Base-by-base conservation (phyloP, 1,140 invertebrate genomes). In the Condylostylus longicornis region DNA sequence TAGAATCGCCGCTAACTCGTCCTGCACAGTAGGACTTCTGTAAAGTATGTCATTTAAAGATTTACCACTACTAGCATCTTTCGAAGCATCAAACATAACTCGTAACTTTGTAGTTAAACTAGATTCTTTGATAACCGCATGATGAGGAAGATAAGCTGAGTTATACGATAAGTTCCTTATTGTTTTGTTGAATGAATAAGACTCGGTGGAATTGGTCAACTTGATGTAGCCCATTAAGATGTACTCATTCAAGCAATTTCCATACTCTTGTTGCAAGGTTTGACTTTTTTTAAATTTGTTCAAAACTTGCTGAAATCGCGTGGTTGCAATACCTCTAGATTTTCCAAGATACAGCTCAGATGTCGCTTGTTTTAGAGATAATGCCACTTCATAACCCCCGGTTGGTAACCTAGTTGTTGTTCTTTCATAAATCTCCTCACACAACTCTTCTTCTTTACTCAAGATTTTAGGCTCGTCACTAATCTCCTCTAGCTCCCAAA, bases 61-160 rank as follows among this genome's bases (percentile, higher is more conserved):
- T 13, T 40, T 8, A 10, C 47, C 50, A 15, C 5, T 39, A 25
- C 42, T 41, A 12, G 39, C 42, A 30, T 37, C 32, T 5, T 30
- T 20, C 5, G 46, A 50, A 1, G 38, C 50, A 44, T 48, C 42
- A 38, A 47, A 55, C 21, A 53, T 51, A 17, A 48, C 43, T 38
- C 51, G 35, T 9, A 48, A 21, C 37, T 47, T 48, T 5, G 49
- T 53, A 20, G 41, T 42, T 13, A 37, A 44, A 13, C 37, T 46
- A 5, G 25, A 23, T 3, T 38, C 37, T 25, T 40, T 50, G 2
- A 47, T 5, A 0, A 62, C 53, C 4, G 39, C 31, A 18, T 51
- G 48, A 42, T 64, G 60, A n/a, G 57, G 50, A 8, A 61, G 18
- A 37, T 56, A 58, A 40, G 42, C 52, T 12, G 21, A 21, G 5